Evolutionary conservation across 2,113 vertebrate species (phyloP), one percentile per base, ranked within the genome.

Genomic region (Mungos mungo): DNA sequence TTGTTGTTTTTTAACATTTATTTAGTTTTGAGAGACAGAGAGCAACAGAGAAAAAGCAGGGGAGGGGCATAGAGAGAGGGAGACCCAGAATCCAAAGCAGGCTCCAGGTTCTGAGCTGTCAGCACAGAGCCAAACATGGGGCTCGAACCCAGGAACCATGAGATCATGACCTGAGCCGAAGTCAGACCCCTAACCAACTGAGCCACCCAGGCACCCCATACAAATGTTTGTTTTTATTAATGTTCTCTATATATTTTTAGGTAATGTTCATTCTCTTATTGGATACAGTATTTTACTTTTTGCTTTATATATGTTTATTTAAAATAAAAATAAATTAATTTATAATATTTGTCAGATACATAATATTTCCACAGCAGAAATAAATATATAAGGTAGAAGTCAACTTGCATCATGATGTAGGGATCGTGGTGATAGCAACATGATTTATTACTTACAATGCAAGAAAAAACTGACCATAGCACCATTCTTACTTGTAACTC

Each of bases 221-320:
- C 54, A 35, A 65, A 54, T 71, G 15, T 57, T 12, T 95, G 15
- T 57, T 71, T 90, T 72, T 7, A 45, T 72, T 77, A 76, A 68
- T 47, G 47, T 63, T 68, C 15, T 19, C 16, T 66, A 11, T 57
- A 7, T 74, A 84, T 76, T 68, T 76, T 77, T 84, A 84, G 47
- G 63, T 83, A 84, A 29, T 45, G 63, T 45, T 76, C 47, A 76
- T 90, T 90, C 21, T 68, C 31, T 90, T 66, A 29, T 52, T 80
- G n/a, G 23, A 68, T 84, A 5, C 31, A 77, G 10, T 74, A 63
- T 72, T 81, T 81, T 50, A 81, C 60, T 68, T 82, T 95, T 88
- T 65, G 60, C 45, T 77, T 95, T 95, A 74, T 63, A 90, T 66
- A 76, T 77, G 35, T 77, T 84, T 66, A 81, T 54, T 60, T 90